Evolutionary conservation across 2,797 vertebrate species (phyloP), one percentile per base, ranked within the genome.

Genomic region (Gymnopithys bicolor): DNA sequence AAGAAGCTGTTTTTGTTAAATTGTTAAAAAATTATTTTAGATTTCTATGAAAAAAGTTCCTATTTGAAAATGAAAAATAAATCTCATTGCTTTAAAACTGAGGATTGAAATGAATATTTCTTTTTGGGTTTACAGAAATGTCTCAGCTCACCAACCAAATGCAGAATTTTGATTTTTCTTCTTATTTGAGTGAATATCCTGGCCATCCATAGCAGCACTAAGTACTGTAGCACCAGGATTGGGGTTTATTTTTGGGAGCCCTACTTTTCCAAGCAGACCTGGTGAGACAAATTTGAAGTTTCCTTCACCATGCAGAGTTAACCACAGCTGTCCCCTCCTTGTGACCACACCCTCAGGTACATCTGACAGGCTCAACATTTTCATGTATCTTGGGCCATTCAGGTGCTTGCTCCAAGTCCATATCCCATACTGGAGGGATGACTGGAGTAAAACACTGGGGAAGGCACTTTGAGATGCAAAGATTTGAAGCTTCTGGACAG

Each of bases 381-480:
- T 11, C 2, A 0, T 7, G 6, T n/a, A 22, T 32, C 33, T 21
- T 32, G 55, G 5, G 15, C 10, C 24, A 11, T 27, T 35, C 35
- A 7, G 37, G 33, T 1, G 1, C 39, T 76, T 55, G 21, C 67
- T 60, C 43, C 9, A 15, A 35, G 51, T 9, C 45, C 5, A 2
- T 17, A 11, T 73, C 37, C 21, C 18, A 6, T 2, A 0, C 30
- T 19, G 23, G 64, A 62, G 22, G 39, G 23, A 45, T 11, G 23
- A 33, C 27, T 19, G 30, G 48, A 43, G 9, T 12, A 21, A 58
- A 77, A 41, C 7, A 3, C 28, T 7, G 51, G 5, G 32, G 3
- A 3, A 73, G 28, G 12, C 9, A 4, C 33, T 58, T 53, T 58
- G 13, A 39, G 39, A 62, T 45, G 37, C 30, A 35, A 18, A 63